Evolutionary conservation across 2,113 vertebrate genomes (phyloP), one percentile per base, ranked within the genome.

Genomic region (Elaphurus davidianus): DNA sequence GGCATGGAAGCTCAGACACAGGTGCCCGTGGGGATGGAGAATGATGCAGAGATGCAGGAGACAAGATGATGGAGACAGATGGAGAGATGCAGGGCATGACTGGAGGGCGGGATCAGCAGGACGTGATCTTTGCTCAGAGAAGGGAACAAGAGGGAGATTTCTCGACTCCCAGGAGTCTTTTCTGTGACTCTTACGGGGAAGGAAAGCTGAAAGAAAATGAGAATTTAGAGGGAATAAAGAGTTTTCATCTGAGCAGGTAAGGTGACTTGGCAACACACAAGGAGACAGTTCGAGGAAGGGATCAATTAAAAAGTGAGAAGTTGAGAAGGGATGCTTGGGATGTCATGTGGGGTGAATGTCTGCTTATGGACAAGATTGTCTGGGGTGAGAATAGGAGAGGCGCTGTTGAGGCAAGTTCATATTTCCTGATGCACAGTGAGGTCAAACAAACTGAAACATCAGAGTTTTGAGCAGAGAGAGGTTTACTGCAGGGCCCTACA

Each of bases 41-140:
- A 0, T 4, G n/a, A 30, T n/a, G 8, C 33, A 40, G 25, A 74
- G 47, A 76, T 40, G 4, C 1, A 0, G 59, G 40, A 57, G 25
- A 30, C 11, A 7, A 10, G 36, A 71, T 36, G 21, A 5, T 9
- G 19, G 55, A 78, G 85, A 54, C 4, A 25, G 52, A 33, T 21
- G 6, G 74, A 55, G n/a, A 64, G 43, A 67, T n/a, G 12, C 9
- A 2, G 59, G 33, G 25, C 25, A 25, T 4, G 5, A 5, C 36
- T 50, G 36, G 33, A 59, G 54, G 2, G 25, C 0, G 4, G 25
- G 36, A 3, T 25, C 27, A 43, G 23, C 8, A 83, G 60, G 11
- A 30, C 27, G 2, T 27, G 47, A 21, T 2, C 11, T 0, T 82
- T 25, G 5, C 11, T 28, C 16, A 21, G n/a, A 59, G 33, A 36